Evolutionary conservation across 2,888 invertebrate species (phyloP), one percentile per base, ranked within the genome.

Genomic region (Drosophila anomalata): DNA sequence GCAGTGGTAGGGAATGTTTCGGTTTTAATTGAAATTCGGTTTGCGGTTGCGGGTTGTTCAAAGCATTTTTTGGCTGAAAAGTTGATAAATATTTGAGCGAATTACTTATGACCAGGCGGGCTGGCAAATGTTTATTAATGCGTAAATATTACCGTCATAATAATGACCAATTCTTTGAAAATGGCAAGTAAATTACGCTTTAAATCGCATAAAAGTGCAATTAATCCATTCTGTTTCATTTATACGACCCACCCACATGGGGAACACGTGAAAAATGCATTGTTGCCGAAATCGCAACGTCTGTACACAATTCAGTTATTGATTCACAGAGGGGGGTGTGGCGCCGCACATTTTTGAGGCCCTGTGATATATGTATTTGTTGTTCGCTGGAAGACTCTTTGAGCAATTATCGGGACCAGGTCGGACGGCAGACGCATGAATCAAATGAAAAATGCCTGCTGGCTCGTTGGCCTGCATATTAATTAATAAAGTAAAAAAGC

Each of bases 401-500:
- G 50, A 69, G 77, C 75, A 67, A 65, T 67, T 77, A 52, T 51
- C 54, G 48, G 57, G 52, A 44, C 56, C 66, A 17, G 31, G 8
- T 24, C 14, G 20, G 20, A 8, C 11, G 31, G 50, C 31, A 12
- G 39, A 26, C 11, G 36, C 50, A 51, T 60, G 61, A 68, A 68
- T 67, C 58, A 67, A 31, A 42, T 20, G 41, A 26, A 68, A 54
- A 67, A 67, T 68, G 42, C 53, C 53, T 7, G 14, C 2, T 1
- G 41, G 46, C 59, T 52, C 33, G 51, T 33, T 54, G 62, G 46
- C 26, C 50, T 55, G 62, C 72, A 62, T 70, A 47, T 62, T 69
- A 70, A 74, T 80, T 81, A 63, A 79, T 69, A 65, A 67, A 65
- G 66, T 65, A 65, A 53, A 66, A 75, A 67, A 52, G 50, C 68